Evolutionary conservation across 2,113 vertebrate genomes (phyloP).

Genomic region (Todiramphus chloris): DNA sequence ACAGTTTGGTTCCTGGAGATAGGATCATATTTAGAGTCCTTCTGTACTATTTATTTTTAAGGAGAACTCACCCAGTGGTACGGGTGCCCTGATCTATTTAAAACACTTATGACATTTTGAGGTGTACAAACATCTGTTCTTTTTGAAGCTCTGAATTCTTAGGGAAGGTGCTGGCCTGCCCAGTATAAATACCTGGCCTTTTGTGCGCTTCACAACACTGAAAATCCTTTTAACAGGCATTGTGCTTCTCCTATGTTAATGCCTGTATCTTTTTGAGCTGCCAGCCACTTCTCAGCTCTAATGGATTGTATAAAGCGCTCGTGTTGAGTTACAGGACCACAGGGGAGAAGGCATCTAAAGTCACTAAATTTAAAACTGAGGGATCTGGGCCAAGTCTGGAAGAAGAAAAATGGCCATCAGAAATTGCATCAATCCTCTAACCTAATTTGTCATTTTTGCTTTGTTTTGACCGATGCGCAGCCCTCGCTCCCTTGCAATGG

Average conservation of each 20-base stretch:
- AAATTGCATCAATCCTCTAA: not conserved
- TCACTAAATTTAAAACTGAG: constrained; percentile 55
- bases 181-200: not conserved
- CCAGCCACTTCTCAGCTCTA: constrained; percentile 21
- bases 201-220: not conserved
- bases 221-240: constrained; percentile 22
- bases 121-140: not conserved
- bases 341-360: constrained; percentile 56
- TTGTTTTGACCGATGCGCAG: not conserved
- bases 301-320: not conserved
- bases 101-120: not conserved
- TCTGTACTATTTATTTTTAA: not conserved
- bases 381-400: constrained; percentile 30
- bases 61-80: not conserved
- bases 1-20: not conserved
- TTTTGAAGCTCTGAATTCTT: not conserved
- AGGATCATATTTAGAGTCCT: not conserved
- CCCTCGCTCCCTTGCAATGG: not conserved
- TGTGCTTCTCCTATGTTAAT: not conserved
- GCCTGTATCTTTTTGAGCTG: constrained; percentile 19
- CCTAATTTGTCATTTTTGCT: constrained; percentile 25
- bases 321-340: constrained; percentile 67
- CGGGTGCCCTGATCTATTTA: not conserved
- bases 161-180: not conserved
- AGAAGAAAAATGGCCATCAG: constrained; percentile 46